Evolutionary conservation across 1,140 invertebrate genomes (phyloP), one percentile per base, ranked within the genome.

Genomic region (Idris sp.): DNA sequence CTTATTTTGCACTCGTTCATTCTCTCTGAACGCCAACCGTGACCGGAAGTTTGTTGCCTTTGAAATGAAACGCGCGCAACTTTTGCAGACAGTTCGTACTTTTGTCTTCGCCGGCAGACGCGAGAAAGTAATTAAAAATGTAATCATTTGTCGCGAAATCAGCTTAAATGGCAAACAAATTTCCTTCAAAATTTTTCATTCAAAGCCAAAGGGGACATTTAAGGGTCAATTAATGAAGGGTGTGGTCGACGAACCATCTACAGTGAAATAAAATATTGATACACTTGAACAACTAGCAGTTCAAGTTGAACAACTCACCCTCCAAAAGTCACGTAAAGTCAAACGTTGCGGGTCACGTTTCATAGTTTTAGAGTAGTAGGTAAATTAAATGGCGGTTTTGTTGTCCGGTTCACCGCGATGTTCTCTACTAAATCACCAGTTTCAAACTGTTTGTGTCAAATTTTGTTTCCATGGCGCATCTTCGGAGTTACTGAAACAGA

Each of bases 41-140:
- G 38, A 65, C 40, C 49, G 49, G 49, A 65, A 65, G 31, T 54
- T 65, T 38, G 61, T 19, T 38, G 31, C 10, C 40, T 54, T 44
- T 33, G 15, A 65, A 65, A 53, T 44, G 36, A 64, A 64, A 53
- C 5, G 28, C 31, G 30, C 48, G 26, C 54, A 46, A 36, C 31
- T 46, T 59, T 31, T 2, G 22, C 31, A 40, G 59, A 62, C 14
- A 19, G 5, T n/a, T 43, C n/a, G 25, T 14, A 46, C 59, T 51
- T 64, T 51, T 46, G 43, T 51, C n/a, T n/a, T 18, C 43, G 13
- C 18, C 41, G 14, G 11, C 59, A 64, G 18, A 65, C 31, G 48
- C 38, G 48, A 18, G 61, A 43, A 54, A 65, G 38, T 65, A 65
- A 65, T 65, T 65, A 64, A 65, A 64, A 65, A 53, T 53, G 15